phyloP scores from a whole-genome alignment of 2,888 invertebrate genomes.

The Eledona agricola region DNA sequence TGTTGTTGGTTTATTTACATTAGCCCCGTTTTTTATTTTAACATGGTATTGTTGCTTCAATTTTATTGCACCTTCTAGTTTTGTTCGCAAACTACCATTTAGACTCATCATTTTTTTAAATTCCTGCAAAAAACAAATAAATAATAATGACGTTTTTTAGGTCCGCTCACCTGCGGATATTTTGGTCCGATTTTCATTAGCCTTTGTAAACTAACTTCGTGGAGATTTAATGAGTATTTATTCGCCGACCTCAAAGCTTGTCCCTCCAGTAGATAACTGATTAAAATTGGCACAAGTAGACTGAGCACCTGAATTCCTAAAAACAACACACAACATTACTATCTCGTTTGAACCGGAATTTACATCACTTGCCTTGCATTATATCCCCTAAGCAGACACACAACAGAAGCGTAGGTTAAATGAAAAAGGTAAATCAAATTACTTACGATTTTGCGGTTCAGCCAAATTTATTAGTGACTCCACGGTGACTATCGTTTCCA shows the following conservation, averaged over 20 bases:
- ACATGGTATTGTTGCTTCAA: constrained; percentile 72
- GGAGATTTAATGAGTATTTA: constrained; percentile 75
- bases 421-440: constrained; percentile 37
- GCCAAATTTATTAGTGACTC: constrained; percentile 79
- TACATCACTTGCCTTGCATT: constrained; percentile 65
- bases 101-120: constrained; percentile 91
- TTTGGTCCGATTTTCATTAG: constrained; percentile 91
- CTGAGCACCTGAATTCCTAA: constrained; percentile 90
- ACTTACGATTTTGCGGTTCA: constrained; percentile 81
- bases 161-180: constrained; percentile 89
- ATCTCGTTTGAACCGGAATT: background rate
- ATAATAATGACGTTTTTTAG: constrained; percentile 3
- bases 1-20: constrained; percentile 59
- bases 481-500: constrained; percentile 78
- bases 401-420: constrained; percentile 30
- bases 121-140: constrained; percentile 68
- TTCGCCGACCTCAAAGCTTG: constrained; percentile 68
- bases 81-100: constrained; percentile 79
- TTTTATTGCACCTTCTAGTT: constrained; percentile 87
- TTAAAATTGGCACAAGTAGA: constrained; percentile 88
- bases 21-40: constrained; percentile 63
- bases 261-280: constrained; percentile 82
- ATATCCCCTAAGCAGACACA: constrained; percentile 63
- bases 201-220: constrained; percentile 89
- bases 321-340: constrained; percentile 44